Evolutionary conservation across 2,797 vertebrate species (phyloP), one percentile per base, ranked within the genome.

Genomic region (Lepilemur septentrionalis): DNA sequence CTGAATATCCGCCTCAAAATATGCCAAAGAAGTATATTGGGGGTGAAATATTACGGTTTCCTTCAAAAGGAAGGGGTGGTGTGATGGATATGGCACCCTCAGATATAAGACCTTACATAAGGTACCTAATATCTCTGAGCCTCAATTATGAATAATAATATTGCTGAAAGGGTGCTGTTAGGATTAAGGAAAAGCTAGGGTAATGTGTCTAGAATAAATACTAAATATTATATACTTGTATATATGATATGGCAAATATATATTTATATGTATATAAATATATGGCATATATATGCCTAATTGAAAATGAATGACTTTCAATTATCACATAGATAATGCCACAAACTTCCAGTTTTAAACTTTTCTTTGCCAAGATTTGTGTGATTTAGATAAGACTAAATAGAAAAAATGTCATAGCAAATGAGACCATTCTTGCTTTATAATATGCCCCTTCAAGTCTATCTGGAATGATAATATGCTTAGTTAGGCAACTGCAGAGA

Each of bases 401-500:
- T 2, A 46, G 32, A 61, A 91, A 89, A 92, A 35, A 48, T 35
- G 11, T 12, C 41, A 72, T 72, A 55, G 52, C 91, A 88, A 72
- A 90, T 83, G 12, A 50, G 32, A 70, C 46, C 28, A 22, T 93
- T 80, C 18, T 35, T 52, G 10, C 6, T 70, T 90, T 82, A 41
- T 80, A 61, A 4, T 65, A 69, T 30, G 5, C 9, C 7, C 46
- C 94, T 94, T 91, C 30, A 86, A 76, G 38, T 67, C 57, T 79
- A 52, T 76, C 25, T 67, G 67, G 57, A 80, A 22, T 83, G 30
- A 80, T 76, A 76, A 91, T n/a, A 72, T 61, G 2, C 28, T 80
- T 91, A 91, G 55, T 65, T 65, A 92, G 84, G 32, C 3, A 87
- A 83, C 70, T 93, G 55, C 35, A 52, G 41, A 32, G 61, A 91